Evolutionary conservation across 2,888 invertebrate genomes (phyloP), one percentile per base, ranked within the genome.

Genomic region (Odontocerum albicorne): DNA sequence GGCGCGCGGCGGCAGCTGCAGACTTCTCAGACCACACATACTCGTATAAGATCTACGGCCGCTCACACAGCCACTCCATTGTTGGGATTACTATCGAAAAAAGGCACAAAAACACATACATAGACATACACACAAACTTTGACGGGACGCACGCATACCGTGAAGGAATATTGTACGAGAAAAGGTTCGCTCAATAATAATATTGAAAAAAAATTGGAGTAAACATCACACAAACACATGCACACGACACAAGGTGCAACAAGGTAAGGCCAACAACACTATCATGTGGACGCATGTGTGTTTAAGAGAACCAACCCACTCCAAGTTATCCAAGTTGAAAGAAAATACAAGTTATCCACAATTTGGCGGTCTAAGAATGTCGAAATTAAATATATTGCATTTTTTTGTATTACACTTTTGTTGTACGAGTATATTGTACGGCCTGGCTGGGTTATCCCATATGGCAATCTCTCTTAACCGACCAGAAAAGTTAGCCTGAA

Each of bases 1-100:
- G 16, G 15, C 36, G 36, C n/a, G n/a, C n/a, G n/a, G n/a, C 43
- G 47, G 44, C 55, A 49, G 55, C 55, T 55, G 55, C 55, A 49
- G 38, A 32, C 42, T 36, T 35, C 19, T 16, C 33, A 45, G 33
- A 55, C 49, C 21, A 27, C 36, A 17, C 19, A 53, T 19, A 42
- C 32, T 32, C 36, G 38, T 32, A 36, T 33, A 21, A 4, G 22
- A 39, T 35, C 16, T 36, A 27, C 20, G 1, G 31, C 12, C 52
- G n/a, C 45, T 31, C n/a, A 49, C 20, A 40, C 49, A 3, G 16
- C 21, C 36, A 13, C 16, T 27, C 8, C 27, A 19, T 31, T 17
- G 36, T n/a, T 38, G 27, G 17, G 12, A 27, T 12, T n/a, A n/a
- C n/a, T n/a, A n/a, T n/a, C n/a, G n/a, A n/a, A n/a, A n/a, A n/a